Conservation (phyloP, 2,888 invertebrate genomes). For the Chrysodeixis includens region DNA sequence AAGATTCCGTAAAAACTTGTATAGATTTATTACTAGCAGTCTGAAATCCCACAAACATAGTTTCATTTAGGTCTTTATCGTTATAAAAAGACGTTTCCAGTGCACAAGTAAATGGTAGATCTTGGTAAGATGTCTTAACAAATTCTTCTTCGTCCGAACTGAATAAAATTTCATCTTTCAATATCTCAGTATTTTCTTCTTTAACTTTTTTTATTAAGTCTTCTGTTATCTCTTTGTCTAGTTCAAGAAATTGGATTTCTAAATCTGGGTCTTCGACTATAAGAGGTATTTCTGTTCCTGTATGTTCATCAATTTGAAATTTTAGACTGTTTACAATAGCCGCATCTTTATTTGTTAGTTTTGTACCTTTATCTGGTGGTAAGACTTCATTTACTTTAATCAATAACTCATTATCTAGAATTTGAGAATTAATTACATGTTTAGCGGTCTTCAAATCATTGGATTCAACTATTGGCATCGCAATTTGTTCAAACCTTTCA, state of each 20-base stretch:
- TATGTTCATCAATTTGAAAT: conserved; percentile 44
- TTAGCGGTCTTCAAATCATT: conserved; percentile 66
- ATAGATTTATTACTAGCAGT: conserved; percentile 83
- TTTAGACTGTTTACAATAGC: conserved; percentile 56
- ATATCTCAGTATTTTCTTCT: conserved; percentile 27
- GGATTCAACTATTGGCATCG: conserved; percentile 68
- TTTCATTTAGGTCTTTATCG: conserved; percentile 71
- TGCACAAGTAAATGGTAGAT: conserved; percentile 78
- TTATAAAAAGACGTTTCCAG: conserved; percentile 75
- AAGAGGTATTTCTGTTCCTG: conserved; percentile 11
- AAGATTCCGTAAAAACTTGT: conserved; percentile 74
- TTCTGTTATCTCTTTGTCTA: conserved; percentile 35
- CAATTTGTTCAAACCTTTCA: conserved; percentile 79
- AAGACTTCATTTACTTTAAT: conserved; percentile 60
- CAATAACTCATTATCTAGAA: conserved; percentile 69
- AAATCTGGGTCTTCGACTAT: conserved; percentile 9
- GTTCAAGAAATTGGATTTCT: conserved; percentile 36
- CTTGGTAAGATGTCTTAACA: conserved; percentile 62
- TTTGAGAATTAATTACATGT: conserved; percentile 76
- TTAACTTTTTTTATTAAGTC: conserved; percentile 20
- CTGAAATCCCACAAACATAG: conserved; percentile 82
- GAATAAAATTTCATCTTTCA: conserved; percentile 79
- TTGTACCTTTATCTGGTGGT: conserved; percentile 35
- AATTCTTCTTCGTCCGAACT: conserved; percentile 82
- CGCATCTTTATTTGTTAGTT: too few species aligned